phyloP scores from a whole-genome alignment of 2,888 invertebrate species.

The Tanaodytes sp. region DNA sequence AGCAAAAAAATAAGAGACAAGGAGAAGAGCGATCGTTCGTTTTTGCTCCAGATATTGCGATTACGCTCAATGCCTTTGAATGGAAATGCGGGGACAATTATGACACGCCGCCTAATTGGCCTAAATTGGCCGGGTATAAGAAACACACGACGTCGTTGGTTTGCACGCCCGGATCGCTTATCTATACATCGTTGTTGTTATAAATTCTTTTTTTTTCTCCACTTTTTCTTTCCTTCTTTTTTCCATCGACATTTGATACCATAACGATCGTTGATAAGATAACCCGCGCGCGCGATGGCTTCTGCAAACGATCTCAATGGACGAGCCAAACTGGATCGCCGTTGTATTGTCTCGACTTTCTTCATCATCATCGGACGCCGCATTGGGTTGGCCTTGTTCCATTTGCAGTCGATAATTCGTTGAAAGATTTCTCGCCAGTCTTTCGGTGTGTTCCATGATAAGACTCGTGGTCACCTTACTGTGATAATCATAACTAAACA shows the following conservation, averaged over 20 bases:
- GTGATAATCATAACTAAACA: constrained; percentile 45
- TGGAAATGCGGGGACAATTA: constrained; percentile 66
- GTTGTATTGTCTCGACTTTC: constrained; percentile 44
- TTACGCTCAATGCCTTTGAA: constrained; percentile 52
- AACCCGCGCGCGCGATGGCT: no score
- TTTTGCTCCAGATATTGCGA: constrained; percentile 49
- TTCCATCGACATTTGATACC: no score
- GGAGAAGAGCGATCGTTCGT: neutral
- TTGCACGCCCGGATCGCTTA: no score
- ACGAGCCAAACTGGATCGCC: no score
- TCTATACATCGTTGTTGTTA: no score
- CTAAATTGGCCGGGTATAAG: constrained; percentile 67
- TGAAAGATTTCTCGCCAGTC: constrained; percentile 34
- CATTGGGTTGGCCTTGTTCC: constrained; percentile 23
- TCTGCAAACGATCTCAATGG: no score
- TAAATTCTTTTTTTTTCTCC: no score
- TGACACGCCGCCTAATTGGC: constrained; percentile 69
- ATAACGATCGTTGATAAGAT: no score
- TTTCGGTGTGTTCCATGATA: constrained; percentile 38
- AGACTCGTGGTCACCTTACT: constrained; percentile 17
- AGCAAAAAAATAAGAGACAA: no score
- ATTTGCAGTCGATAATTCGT: constrained; percentile 31
- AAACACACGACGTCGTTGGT: constrained; percentile 43
- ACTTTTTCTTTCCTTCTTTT: no score
- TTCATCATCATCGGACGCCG: constrained; percentile 15